phyloP scores from a whole-genome alignment of 2,113 vertebrate species.

The Chlorodrepanis virens region DNA sequence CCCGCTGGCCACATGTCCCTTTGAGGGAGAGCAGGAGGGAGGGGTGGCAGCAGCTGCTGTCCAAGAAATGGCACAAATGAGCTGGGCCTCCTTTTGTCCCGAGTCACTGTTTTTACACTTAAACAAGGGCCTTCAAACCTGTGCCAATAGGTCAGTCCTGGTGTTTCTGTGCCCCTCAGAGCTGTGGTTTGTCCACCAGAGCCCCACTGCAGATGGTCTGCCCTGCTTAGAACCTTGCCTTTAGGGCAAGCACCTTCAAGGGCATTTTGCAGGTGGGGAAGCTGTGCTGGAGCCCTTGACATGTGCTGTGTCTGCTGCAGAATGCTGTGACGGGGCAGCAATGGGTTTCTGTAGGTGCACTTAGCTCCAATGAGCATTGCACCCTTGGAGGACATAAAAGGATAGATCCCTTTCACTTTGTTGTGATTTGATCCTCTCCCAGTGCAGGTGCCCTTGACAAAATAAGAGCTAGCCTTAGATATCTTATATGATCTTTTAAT shows the following conservation, averaged over 20 bases:
- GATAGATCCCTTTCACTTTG: fast-evolving
- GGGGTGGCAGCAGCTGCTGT: background rate
- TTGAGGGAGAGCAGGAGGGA: background rate
- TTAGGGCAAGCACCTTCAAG: background rate
- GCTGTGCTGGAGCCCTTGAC: background rate
- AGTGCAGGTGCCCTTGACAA: background rate
- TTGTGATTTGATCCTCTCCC: background rate
- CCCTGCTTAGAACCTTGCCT: fast-evolving
- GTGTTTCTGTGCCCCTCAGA: background rate
- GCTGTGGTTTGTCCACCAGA: background rate
- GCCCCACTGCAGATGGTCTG: fast-evolving
- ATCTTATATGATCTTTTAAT: background rate
- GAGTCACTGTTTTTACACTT: background rate
- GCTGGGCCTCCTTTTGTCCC: background rate
- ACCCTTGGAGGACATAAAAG: background rate
- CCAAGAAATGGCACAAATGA: fast-evolving
- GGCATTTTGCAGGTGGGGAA: fast-evolving
- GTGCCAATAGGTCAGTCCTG: fast-evolving
- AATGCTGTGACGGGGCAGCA: background rate
- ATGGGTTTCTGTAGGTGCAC: background rate
- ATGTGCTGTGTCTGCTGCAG: fast-evolving
- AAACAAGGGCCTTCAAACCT: background rate
- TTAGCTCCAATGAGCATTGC: fast-evolving
- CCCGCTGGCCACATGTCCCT: fast-evolving
- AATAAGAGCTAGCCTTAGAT: background rate